Conservation (phyloP, 2,113 vertebrate genomes). For the Falco punctatus region DNA sequence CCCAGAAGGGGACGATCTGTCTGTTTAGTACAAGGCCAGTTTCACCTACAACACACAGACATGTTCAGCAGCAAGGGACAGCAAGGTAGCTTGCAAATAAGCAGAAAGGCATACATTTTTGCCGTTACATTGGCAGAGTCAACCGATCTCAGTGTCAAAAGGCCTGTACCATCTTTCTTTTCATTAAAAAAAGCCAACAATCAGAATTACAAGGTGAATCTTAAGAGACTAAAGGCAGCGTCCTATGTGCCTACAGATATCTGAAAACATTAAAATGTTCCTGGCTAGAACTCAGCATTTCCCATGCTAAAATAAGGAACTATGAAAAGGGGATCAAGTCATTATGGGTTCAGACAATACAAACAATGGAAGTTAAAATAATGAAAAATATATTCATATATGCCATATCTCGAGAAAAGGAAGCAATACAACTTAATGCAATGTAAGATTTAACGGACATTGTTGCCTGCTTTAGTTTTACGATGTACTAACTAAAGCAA, state of each 20-base stretch:
- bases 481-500: neutral
- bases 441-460: neutral
- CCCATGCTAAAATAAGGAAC: neutral
- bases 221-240: neutral
- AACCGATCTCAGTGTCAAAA: neutral
- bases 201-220: neutral
- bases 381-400: neutral
- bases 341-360: neutral
- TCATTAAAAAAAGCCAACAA: neutral
- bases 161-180: neutral
- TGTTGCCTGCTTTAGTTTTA: neutral
- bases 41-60: neutral
- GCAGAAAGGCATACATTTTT: neutral
- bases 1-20: neutral
- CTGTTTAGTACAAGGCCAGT: neutral
- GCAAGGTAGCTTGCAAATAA: neutral
- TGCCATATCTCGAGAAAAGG: neutral
- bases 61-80: neutral
- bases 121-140: neutral
- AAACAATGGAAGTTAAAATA: constrained; percentile 22
- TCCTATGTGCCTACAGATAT: neutral
- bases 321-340: neutral
- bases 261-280: neutral
- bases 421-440: neutral
- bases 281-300: neutral